Conservation (phyloP, 2,797 vertebrate genomes). For the Enteromius fasciolatus region DNA sequence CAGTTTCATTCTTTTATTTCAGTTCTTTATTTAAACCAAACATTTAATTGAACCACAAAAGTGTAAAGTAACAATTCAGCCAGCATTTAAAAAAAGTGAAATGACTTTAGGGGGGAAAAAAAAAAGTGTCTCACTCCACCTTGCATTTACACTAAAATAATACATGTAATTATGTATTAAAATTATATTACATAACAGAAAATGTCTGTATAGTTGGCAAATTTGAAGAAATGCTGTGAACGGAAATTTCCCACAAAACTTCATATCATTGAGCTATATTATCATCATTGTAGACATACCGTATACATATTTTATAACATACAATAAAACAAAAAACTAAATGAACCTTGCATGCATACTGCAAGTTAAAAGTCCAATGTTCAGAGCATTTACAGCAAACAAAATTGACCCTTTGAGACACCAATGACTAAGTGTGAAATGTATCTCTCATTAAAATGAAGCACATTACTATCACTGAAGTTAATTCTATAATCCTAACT, state of each 20-base stretch:
- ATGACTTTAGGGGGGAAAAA: too few relatives aligned
- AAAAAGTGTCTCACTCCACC: background rate
- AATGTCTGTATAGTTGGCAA: background rate
- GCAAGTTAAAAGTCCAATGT: background rate
- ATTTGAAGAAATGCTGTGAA: background rate
- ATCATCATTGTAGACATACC: background rate
- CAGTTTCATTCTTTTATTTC: background rate
- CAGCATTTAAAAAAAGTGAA: background rate
- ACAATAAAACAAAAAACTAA: background rate
- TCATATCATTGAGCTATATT: background rate
- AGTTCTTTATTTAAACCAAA: background rate
- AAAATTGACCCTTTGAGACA: background rate
- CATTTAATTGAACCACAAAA: background rate
- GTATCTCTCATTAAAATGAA: background rate
- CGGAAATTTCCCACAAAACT: background rate
- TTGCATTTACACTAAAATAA: background rate
- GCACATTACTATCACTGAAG: background rate
- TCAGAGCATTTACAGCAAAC: background rate
- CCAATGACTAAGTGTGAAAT: background rate
- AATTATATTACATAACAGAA: background rate
- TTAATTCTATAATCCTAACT: background rate
- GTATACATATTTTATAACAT: background rate
- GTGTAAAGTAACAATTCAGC: background rate
- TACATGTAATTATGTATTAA: background rate
- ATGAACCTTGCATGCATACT: background rate